Evolutionary conservation across 2,888 invertebrate genomes (phyloP), one percentile per base, ranked within the genome.

Genomic region (Mylabris sibirica): DNA sequence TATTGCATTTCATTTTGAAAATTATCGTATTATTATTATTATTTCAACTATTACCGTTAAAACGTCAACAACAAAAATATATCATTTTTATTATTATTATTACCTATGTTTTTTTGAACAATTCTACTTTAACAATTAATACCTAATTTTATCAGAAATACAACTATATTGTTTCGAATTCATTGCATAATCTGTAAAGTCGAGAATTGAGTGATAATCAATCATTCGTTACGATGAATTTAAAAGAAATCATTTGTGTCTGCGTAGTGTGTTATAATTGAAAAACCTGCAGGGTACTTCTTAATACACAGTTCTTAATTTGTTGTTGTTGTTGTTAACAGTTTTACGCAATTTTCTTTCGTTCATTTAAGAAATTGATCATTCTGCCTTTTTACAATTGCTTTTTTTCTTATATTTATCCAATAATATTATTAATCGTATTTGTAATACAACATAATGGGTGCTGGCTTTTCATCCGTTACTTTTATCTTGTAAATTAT

Each of bases 1-100:
- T 53, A 22, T 53, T 53, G 12, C 53, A 53, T 53, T 53, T 53
- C 53, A 53, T 53, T 53, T 24, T 53, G 53, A 53, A 53, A 53
- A 53, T 53, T 53, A 53, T 12, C 22, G 53, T 12, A 53, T 53
- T 53, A 53, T 53, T 53, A 53, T 53, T 53, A 22, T 53, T 53
- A 53, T 53, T 53, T 53, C 22, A 53, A 53, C 53, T 53, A 53
- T 53, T 53, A 53, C 11, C 53, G 24, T 53, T 53, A 53, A 53
- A 53, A 24, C 12, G 53, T 53, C 53, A 24, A 24, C 53, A 53
- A 24, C 12, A 24, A 22, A 53, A 30, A 53, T 53, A 6, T 24
- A 24, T 53, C 22, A 9, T 49, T 49, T 49, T 49, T 49, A 12
- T n/a, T n/a, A n/a, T n/a, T n/a, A n/a, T n/a, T n/a, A 44, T 1